These are phyloP conservation scores for Galerucella pusilla DNA, from an alignment of 2,888 invertebrate genomes.

Conservation along the genomic window DNA sequence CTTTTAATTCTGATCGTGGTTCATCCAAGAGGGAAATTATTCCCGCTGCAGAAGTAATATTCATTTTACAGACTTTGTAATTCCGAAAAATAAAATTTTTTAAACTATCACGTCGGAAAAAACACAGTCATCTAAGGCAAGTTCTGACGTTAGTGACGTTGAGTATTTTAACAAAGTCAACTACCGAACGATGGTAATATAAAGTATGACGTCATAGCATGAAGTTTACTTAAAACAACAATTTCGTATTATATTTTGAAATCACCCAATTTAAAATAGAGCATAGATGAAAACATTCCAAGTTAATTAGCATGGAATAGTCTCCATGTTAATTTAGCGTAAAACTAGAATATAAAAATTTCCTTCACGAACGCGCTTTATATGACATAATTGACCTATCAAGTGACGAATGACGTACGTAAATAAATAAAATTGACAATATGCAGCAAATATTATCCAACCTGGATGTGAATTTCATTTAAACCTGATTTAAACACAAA, in stretches of 20 bases:
- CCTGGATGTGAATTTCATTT: conserved; percentile 14
- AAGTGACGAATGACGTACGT: conserved; percentile 18
- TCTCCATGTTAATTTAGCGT: no score
- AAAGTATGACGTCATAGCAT: neutral
- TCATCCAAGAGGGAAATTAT: conserved; percentile 96
- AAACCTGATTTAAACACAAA: conserved; percentile 19
- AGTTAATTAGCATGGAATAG: no score
- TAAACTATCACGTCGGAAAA: conserved; percentile 17
- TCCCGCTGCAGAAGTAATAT: conserved; percentile 72
- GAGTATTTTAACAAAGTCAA: neutral
- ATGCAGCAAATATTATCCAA: conserved; percentile 11
- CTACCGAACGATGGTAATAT: neutral
- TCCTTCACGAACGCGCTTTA: neutral
- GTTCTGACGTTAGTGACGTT: neutral
- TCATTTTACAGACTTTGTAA: conserved; percentile 12
- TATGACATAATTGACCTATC: conserved; percentile 14
- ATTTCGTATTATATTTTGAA: neutral
- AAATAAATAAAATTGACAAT: conserved; percentile 29
- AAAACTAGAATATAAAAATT: no score
- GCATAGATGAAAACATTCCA: no score
- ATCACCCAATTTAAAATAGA: no score
- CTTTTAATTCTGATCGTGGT: conserved; percentile 91
- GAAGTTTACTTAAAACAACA: neutral
- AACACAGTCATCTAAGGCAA: conserved; percentile 20
- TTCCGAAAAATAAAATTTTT: conserved; percentile 13